phyloP scores from a whole-genome alignment of 2,888 invertebrate species.

The Clepsis dumicolana region DNA sequence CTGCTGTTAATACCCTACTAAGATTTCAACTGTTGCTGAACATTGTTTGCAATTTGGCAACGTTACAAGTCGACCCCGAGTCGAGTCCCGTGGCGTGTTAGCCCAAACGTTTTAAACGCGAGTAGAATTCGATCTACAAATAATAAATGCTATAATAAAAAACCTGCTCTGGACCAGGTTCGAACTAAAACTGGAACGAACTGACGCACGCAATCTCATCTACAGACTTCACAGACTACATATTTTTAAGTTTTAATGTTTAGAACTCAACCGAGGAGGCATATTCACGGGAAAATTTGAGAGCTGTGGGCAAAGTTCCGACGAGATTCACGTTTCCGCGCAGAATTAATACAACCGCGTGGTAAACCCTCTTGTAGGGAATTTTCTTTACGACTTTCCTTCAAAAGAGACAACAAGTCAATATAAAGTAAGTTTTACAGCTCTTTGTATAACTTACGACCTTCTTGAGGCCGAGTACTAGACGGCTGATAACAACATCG shows the following conservation, averaged over 20 bases:
- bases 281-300: conserved; percentile 37
- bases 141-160: conserved; percentile 63
- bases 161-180: conserved; percentile 78
- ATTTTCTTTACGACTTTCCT: conserved; percentile 36
- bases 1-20: not conserved
- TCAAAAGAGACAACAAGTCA: conserved; percentile 40
- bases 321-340: conserved; percentile 31
- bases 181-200: conserved; percentile 64
- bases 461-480: conserved; percentile 21
- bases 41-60: not conserved
- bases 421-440: conserved; percentile 40
- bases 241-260: conserved; percentile 35
- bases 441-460: conserved; percentile 9
- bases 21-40: not conserved
- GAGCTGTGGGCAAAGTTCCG: conserved; percentile 32
- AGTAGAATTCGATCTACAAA: conserved; percentile 73
- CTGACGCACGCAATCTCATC: conserved; percentile 51
- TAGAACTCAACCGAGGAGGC: conserved; percentile 20
- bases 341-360: conserved; percentile 28
- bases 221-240: conserved; percentile 28
- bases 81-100: conserved; percentile 15
- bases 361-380: conserved; percentile 25
- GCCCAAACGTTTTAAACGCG: conserved; percentile 66
- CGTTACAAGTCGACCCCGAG: not conserved
- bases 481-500: conserved; percentile 14